phyloP scores from a whole-genome alignment of 2,113 vertebrate genomes.

The Cheilinus undulatus region DNA sequence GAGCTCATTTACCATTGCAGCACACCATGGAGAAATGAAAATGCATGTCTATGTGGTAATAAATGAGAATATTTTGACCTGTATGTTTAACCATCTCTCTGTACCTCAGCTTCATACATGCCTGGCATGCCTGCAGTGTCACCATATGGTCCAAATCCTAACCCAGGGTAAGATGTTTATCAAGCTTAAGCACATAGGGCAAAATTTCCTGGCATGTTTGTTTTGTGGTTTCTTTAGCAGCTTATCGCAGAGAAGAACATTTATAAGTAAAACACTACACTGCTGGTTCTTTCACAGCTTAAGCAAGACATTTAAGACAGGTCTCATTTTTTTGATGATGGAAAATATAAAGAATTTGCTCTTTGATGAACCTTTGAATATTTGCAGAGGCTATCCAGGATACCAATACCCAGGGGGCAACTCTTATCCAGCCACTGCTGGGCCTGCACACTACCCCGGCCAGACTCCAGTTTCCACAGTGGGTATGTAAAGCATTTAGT shows the following conservation, averaged over 20 bases:
- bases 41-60: neutral
- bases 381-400: slow-evolving; percentile 88
- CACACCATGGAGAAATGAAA: neutral
- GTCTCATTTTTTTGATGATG: neutral
- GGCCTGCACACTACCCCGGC: slow-evolving; percentile 88
- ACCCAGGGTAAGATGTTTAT: slow-evolving; percentile 87
- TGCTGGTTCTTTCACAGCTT: neutral
- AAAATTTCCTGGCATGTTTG: slow-evolving; percentile 1
- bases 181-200: neutral
- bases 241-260: neutral
- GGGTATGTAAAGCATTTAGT: slow-evolving; percentile 85
- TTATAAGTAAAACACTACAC: neutral
- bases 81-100: slow-evolving; percentile 50
- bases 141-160: slow-evolving; percentile 89
- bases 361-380: slow-evolving; percentile 2
- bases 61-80: neutral
- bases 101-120: slow-evolving; percentile 91
- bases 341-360: neutral
- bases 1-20: slow-evolving; percentile 41
- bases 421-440: slow-evolving; percentile 89
- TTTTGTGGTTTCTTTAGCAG: neutral
- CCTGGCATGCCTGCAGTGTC: slow-evolving; percentile 91
- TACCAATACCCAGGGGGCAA: slow-evolving; percentile 90
- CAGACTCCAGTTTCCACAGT: slow-evolving; percentile 91
- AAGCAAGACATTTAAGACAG: neutral